A percentile compares a stretch with the other conserved stretches of the same genome.
Evolutionary conservation across 2,113 vertebrate species (phyloP).

Genomic region (Asarcornis scutulata): DNA sequence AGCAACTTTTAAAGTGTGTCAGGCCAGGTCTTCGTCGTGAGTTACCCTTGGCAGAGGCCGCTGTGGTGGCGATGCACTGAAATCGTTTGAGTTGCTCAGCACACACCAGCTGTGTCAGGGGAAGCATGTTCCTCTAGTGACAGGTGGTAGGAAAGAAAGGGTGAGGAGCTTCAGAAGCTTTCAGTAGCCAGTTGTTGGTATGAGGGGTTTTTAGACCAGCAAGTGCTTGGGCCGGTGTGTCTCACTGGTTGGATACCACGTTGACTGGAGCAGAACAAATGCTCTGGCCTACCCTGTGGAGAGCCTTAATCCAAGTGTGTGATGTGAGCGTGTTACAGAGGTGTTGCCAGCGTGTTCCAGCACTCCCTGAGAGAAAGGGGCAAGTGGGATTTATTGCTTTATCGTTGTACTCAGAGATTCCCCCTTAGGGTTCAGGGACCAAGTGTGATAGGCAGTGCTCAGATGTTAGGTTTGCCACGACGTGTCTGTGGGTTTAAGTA

Average conservation of each 20-base stretch:
- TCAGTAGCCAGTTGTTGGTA: background rate
- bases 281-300: background rate
- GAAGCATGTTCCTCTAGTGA: background rate
- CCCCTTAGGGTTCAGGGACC: background rate
- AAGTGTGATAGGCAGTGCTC: background rate
- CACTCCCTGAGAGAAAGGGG: background rate
- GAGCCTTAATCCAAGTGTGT: background rate
- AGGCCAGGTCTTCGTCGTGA: background rate
- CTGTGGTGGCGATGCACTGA: background rate
- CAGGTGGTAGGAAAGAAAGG: background rate
- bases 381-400: background rate
- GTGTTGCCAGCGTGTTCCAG: background rate
- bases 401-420: background rate
- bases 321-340: background rate
- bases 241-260: background rate
- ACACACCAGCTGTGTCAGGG: accelerated
- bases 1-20: background rate
- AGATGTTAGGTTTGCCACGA: background rate
- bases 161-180: background rate
- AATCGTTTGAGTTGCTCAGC: background rate
- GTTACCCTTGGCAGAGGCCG: background rate
- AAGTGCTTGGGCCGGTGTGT: background rate
- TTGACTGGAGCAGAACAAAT: background rate
- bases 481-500: background rate
- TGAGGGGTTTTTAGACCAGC: background rate